These are phyloP conservation scores for Dallia pectoralis DNA, from an alignment of 2,797 vertebrate species.

Conservation along the genomic window DNA sequence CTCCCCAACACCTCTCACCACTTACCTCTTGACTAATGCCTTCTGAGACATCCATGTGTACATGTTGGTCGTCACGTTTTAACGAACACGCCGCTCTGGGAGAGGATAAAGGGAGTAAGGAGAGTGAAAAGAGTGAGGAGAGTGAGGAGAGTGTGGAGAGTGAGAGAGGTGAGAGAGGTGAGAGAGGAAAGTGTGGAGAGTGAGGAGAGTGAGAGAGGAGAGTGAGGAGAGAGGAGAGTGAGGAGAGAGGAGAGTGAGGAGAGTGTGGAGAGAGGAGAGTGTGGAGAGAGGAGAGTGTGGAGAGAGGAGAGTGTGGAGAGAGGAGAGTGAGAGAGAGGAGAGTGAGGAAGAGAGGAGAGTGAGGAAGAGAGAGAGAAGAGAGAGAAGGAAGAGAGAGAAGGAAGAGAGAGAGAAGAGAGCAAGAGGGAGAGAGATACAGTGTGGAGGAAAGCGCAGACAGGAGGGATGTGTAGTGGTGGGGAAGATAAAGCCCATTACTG, in stretches of 20 bases:
- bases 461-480: conserved; percentile 11
- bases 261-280: not conserved
- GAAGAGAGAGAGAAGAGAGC: not conserved
- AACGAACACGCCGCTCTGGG: not conserved
- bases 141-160: not conserved
- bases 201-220: not conserved
- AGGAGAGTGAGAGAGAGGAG: not conserved
- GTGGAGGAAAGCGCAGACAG: not conserved
- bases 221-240: not conserved
- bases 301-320: not conserved
- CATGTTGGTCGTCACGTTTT: conserved; percentile 6
- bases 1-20: not conserved
- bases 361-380: not conserved
- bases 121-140: too few relatives aligned
- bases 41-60: conserved; percentile 2
- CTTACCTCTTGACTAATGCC: not conserved
- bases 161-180: not conserved
- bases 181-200: too few relatives aligned
- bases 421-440: not conserved
- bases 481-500: conserved; percentile 31
- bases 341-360: not conserved
- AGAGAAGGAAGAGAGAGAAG: not conserved
- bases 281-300: too few relatives aligned
- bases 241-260: too few relatives aligned
- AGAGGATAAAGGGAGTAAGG: not conserved